Conservation (phyloP, 2,888 invertebrate species). For the Clitarchus hookeri region DNA sequence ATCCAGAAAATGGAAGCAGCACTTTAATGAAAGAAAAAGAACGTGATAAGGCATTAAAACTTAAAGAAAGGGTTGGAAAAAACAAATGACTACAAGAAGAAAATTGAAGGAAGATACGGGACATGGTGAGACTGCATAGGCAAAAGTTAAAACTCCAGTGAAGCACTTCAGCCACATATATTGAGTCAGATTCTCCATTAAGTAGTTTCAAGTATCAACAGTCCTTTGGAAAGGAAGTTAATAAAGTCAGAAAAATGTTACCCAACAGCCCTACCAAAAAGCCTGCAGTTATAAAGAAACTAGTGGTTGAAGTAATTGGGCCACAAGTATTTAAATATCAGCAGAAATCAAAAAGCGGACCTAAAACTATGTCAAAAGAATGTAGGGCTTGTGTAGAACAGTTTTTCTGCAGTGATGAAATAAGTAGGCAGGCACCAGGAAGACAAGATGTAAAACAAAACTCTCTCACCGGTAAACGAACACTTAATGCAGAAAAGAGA, state of each 20-base stretch:
- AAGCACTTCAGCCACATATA: background rate
- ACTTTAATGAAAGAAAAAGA: slow-evolving; percentile 11
- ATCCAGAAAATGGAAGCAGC: slow-evolving; percentile 1
- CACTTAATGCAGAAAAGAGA: background rate
- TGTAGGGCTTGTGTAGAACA: background rate
- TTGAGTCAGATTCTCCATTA: background rate
- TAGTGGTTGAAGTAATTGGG: background rate
- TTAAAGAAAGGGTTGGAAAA: background rate
- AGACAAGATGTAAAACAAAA: slow-evolving; percentile 6
- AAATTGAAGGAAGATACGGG: background rate
- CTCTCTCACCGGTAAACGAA: background rate
- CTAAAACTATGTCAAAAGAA: background rate
- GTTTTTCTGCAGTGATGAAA: background rate
- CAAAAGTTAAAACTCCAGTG: background rate
- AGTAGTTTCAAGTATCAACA: background rate
- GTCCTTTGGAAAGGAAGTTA: background rate
- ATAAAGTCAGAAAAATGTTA: background rate
- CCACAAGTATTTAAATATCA: background rate
- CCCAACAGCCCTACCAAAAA: background rate
- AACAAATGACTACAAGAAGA: background rate
- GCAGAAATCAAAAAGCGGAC: background rate
- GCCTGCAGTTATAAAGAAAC: background rate
- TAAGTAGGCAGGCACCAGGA: background rate
- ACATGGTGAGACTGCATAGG: background rate
- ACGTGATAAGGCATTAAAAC: background rate